A percentile compares a stretch with the other conserved stretches of the same genome.
Evolutionary conservation across 2,113 vertebrate genomes (phyloP).

Genomic region (Prolemur simus): DNA sequence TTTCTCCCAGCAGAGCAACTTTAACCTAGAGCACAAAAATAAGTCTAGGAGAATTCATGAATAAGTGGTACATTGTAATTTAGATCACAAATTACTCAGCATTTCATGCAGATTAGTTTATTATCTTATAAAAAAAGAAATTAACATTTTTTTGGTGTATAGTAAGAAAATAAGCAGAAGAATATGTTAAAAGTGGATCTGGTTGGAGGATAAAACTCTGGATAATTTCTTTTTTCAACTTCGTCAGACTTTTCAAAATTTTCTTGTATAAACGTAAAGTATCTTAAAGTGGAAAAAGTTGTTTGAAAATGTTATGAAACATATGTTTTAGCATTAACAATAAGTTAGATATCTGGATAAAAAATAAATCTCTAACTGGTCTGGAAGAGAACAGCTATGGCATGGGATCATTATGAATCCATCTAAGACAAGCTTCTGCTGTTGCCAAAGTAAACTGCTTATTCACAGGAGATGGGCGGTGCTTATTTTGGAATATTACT

Average conservation of each 20-base stretch:
- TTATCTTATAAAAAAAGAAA: not conserved
- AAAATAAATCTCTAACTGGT: not conserved
- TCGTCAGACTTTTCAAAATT: not conserved
- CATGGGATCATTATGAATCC: not conserved
- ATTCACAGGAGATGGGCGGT: slow-evolving; percentile 1
- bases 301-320: not conserved
- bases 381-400: not conserved
- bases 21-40: not conserved
- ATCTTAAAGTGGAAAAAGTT: slow-evolving; percentile 4
- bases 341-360: not conserved
- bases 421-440: not conserved
- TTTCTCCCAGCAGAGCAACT: not conserved
- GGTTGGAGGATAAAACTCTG: not conserved
- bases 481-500: slow-evolving; percentile 40
- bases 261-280: not conserved
- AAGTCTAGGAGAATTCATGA: slow-evolving; percentile 31
- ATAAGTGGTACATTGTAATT: not conserved
- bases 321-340: slow-evolving; percentile 20
- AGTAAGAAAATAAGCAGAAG: not conserved
- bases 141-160: not conserved
- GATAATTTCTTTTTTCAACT: slow-evolving; percentile 24
- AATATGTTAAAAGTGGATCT: not conserved
- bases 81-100: not conserved
- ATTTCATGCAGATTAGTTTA: slow-evolving; percentile 18
- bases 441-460: slow-evolving; percentile 43